Evolutionary conservation across 2,113 vertebrate species (phyloP), one percentile per base, ranked within the genome.

Genomic region (Phylloscopus trochiloides): DNA sequence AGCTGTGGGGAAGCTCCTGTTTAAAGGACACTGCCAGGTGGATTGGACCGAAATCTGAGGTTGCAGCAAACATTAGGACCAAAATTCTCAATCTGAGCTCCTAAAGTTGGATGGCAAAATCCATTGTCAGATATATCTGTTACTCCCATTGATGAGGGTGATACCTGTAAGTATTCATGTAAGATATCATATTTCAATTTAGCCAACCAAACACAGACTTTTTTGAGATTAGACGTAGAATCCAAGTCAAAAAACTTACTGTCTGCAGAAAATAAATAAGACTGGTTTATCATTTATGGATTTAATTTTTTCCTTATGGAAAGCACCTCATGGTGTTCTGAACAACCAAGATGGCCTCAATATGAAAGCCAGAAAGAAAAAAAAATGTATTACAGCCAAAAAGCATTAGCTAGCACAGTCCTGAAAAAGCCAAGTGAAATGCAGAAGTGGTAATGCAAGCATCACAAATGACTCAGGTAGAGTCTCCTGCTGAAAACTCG

Each of bases 31-130:
- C 58, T 71, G 82, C 31, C 57, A 88, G 63, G 68, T 96, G 72
- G 36, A 74, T 42, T 93, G 57, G 63, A 75, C 50, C 9, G 54
- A 70, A 92, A 90, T 45, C 24, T 68, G 45, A 92, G 20, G 16
- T 89, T 88, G 36, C 34, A 78, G 73, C 47, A 86, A 87, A 66
- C 2, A 12, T 57, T 66, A 92, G 29, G 34, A 55, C 70, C 71
- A 71, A 73, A 82, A 72, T 78, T 85, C 50, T 93, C 70, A 80
- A 31, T 62, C 10, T 70, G 54, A 80, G 32, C 62, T 63, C 38
- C 71, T 96, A 2, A 83, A 92, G 62, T 66, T 95, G 73, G 43
- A 66, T 86, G 38, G 62, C 61, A 94, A 88, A 92, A 88, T 74
- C 51, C 38, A 32, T 38, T 75, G 16, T 58, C 55, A 77, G 48